A percentile compares a stretch with the other conserved stretches of the same genome.
phyloP scores from a whole-genome alignment of 1,140 invertebrate species.

The Thalassaphorura encarpata region DNA sequence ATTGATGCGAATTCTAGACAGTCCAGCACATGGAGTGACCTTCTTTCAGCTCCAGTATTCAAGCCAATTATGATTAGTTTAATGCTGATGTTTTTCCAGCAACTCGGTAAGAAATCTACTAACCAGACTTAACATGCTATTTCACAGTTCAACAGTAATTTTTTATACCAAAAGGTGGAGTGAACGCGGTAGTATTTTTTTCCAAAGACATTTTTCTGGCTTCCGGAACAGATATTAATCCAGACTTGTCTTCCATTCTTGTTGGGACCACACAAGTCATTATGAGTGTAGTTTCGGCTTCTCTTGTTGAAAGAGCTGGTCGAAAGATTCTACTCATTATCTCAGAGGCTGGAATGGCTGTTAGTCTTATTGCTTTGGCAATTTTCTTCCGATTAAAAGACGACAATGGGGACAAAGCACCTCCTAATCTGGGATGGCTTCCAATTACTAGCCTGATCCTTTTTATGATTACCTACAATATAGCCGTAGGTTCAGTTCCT shows the following conservation, averaged over 20 bases:
- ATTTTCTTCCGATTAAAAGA: conserved; percentile 31
- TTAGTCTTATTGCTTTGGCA: conserved; percentile 28
- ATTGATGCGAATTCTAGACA: too few species aligned
- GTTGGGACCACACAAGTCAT: conserved; percentile 50
- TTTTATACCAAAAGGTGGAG: conserved; percentile 37
- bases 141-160: too few species aligned
- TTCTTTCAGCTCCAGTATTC: neutral
- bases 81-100: too few species aligned
- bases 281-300: conserved; percentile 40
- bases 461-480: conserved; percentile 43
- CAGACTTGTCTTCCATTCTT: conserved; percentile 50
- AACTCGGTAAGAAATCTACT: too few species aligned
- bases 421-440: conserved; percentile 36
- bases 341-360: conserved; percentile 34
- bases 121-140: too few species aligned
- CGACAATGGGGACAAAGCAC: neutral
- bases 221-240: conserved; percentile 47
- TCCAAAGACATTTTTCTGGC: conserved; percentile 51
- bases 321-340: conserved; percentile 40
- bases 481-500: conserved; percentile 33
- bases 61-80: conserved; percentile 62
- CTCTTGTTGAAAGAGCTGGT: conserved; percentile 41
- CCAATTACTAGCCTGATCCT: conserved; percentile 41
- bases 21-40: too few species aligned
- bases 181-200: conserved; percentile 78